These are phyloP conservation scores for Mionectes macconnelli DNA, from an alignment of 2,113 vertebrate genomes.

Conservation along the genomic window DNA sequence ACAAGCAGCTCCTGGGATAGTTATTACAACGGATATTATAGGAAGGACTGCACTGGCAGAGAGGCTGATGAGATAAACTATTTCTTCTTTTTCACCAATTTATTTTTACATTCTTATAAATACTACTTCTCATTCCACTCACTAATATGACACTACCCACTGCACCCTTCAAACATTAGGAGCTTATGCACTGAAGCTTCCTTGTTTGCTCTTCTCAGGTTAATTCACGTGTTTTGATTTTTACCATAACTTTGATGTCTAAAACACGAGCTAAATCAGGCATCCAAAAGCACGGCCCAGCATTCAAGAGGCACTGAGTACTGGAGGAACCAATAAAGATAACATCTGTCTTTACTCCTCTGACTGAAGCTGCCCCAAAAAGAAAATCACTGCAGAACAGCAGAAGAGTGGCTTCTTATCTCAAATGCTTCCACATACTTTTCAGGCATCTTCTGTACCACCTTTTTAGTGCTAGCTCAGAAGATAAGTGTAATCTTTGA, in stretches of 20 bases:
- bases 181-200: neutral
- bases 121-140: neutral
- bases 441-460: neutral
- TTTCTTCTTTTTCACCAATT: neutral
- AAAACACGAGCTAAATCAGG: neutral
- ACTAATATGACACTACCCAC: neutral
- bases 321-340: neutral
- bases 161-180: neutral
- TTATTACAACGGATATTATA: neutral
- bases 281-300: neutral
- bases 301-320: neutral
- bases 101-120: neutral
- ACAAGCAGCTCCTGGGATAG: neutral
- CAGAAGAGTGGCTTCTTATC: neutral
- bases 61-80: neutral
- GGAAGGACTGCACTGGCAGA: neutral
- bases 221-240: neutral
- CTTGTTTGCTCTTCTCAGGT: neutral
- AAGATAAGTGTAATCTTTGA: neutral
- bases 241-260: neutral
- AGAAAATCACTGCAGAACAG: neutral
- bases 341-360: neutral
- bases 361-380: neutral
- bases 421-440: neutral
- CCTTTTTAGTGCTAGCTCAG: neutral